These are phyloP conservation scores for Proctacanthus coquilletti DNA, from an alignment of 1,140 invertebrate genomes.

Conservation along the genomic window DNA sequence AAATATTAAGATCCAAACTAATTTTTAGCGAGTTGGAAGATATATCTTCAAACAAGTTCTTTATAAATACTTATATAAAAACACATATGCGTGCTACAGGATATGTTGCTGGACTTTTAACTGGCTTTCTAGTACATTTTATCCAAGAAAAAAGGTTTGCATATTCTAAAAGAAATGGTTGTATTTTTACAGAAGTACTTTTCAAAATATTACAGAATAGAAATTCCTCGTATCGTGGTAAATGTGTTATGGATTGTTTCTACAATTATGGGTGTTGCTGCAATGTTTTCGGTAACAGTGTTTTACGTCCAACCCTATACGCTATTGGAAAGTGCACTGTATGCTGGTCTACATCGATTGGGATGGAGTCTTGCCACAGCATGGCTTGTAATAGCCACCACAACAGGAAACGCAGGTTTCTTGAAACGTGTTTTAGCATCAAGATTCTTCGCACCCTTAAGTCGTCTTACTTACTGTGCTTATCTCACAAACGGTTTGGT, in stretches of 20 bases:
- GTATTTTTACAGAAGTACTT: slow-evolving; percentile 2
- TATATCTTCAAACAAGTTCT: slow-evolving; percentile 42
- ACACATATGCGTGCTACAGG: slow-evolving; percentile 52
- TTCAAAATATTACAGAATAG: slow-evolving; percentile 29
- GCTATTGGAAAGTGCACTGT: slow-evolving; percentile 39
- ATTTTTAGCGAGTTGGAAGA: slow-evolving; percentile 38
- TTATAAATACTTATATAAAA: slow-evolving; percentile 45
- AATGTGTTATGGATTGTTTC: slow-evolving; percentile 37
- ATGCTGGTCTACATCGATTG: slow-evolving; percentile 42
- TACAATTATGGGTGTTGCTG: slow-evolving; percentile 32
- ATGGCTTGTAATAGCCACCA: slow-evolving; percentile 50
- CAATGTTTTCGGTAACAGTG: slow-evolving; percentile 41
- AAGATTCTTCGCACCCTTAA: slow-evolving; percentile 41
- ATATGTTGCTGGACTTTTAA: slow-evolving; percentile 46
- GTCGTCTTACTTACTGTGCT: slow-evolving; percentile 47
- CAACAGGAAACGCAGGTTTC: slow-evolving; percentile 46
- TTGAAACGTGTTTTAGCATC: slow-evolving; percentile 39
- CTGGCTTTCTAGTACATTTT: slow-evolving; percentile 44
- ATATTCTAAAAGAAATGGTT: slow-evolving; percentile 2
- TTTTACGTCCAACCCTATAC: slow-evolving; percentile 45
- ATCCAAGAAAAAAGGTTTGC: slow-evolving; percentile 39
- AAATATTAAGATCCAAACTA: slow-evolving; percentile 2
- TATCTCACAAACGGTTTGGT: slow-evolving; percentile 50
- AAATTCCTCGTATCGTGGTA: slow-evolving; percentile 32
- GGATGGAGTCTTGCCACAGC: slow-evolving; percentile 45